A percentile compares a stretch with the other conserved stretches of the same genome.
Conservation (phyloP, 1,140 invertebrate genomes). For the Forficula auricularia region DNA sequence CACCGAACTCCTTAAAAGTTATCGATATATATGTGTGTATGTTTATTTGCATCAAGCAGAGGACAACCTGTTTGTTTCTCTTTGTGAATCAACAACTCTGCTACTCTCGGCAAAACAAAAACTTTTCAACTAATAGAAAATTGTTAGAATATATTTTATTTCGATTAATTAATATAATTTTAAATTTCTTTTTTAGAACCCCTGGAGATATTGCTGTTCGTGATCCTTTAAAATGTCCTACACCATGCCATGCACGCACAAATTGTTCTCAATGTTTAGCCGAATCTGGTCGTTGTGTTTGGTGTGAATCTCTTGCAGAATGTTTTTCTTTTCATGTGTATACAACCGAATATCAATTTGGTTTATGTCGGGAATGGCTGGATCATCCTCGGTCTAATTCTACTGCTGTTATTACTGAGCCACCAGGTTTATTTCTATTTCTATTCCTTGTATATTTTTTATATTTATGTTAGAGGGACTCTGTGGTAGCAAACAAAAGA, state of each 20-base stretch:
- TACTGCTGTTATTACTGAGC: too few species aligned
- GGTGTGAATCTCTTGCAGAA: slow-evolving; percentile 68
- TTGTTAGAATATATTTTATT: too few species aligned
- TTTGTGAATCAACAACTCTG: too few species aligned
- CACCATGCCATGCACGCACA: slow-evolving; percentile 50
- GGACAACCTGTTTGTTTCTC: too few species aligned
- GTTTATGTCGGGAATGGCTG: slow-evolving; percentile 79
- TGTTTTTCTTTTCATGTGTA: slow-evolving; percentile 91
- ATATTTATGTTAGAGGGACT: neutral
- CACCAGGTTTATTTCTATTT: too few species aligned
- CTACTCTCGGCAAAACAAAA: too few species aligned
- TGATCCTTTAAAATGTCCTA: slow-evolving; percentile 44
- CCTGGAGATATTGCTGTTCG: slow-evolving; percentile 19
- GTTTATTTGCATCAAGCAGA: too few species aligned
- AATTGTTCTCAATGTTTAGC: slow-evolving; percentile 70
- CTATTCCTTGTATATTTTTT: slow-evolving; percentile 10
- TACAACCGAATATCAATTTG: slow-evolving; percentile 83
- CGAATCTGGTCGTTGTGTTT: slow-evolving; percentile 73
- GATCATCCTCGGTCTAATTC: slow-evolving; percentile 39
- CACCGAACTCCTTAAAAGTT: too few species aligned
- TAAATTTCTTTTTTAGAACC: too few species aligned
- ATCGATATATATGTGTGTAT: too few species aligned
- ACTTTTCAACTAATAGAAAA: too few species aligned
- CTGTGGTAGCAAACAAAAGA: neutral
- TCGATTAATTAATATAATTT: too few species aligned